A percentile compares a stretch with the other conserved stretches of the same genome.
phyloP scores from a whole-genome alignment of 2,888 invertebrate species.

The Scelioninae gen. 2 region DNA sequence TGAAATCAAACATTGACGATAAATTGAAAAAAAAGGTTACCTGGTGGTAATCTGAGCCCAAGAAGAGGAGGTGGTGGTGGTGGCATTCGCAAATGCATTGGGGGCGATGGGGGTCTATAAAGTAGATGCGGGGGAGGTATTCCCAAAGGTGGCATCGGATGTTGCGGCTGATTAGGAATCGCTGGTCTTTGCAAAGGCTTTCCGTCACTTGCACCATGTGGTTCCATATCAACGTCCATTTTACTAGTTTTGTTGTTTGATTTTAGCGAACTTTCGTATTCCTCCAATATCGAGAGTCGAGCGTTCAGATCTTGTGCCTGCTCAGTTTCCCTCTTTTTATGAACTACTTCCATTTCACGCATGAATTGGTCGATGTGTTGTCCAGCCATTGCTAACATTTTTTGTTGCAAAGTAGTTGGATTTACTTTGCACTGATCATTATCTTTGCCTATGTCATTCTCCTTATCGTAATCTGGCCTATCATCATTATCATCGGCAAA shows the following conservation, averaged over 20 bases:
- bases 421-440: constrained; percentile 76
- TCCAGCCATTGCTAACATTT: constrained; percentile 91
- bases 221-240: constrained; percentile 66
- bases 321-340: constrained; percentile 84
- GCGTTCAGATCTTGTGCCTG: constrained; percentile 80
- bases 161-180: constrained; percentile 65
- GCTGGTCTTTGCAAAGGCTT: constrained; percentile 62
- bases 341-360: constrained; percentile 93
- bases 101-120: constrained; percentile 78
- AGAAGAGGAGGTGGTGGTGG: constrained; percentile 76
- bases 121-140: constrained; percentile 77
- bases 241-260: constrained; percentile 61
- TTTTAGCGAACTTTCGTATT: constrained; percentile 65
- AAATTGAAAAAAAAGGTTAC: too few species aligned
- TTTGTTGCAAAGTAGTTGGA: constrained; percentile 88
- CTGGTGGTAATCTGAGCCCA: constrained; percentile 77
- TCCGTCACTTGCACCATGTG: constrained; percentile 63
- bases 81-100: constrained; percentile 75
- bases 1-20: too few species aligned
- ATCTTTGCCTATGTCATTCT: constrained; percentile 71
- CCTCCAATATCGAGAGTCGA: constrained; percentile 74
- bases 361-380: constrained; percentile 95
- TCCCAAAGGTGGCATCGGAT: constrained; percentile 75
- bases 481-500: constrained; percentile 81
- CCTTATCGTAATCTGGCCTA: constrained; percentile 74